phyloP scores from a whole-genome alignment of 2,113 vertebrate species.

The Microtus pennsylvanicus region DNA sequence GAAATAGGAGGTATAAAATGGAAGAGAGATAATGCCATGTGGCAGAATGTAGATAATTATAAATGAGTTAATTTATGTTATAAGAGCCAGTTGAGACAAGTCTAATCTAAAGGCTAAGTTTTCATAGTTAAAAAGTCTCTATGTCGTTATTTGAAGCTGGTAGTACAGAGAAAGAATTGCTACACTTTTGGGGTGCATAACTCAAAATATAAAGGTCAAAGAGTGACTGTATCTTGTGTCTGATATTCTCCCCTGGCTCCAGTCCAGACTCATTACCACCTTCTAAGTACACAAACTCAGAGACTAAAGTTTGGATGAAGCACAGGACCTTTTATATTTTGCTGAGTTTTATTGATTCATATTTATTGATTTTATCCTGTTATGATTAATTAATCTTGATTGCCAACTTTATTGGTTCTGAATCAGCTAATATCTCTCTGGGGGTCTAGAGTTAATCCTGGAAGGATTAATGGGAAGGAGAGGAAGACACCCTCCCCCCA shows the following conservation, averaged over 20 bases:
- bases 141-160: neutral
- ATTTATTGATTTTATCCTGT: neutral
- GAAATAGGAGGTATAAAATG: neutral
- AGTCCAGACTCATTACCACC: neutral
- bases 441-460: neutral
- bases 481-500: neutral
- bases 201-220: neutral
- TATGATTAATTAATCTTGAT: neutral
- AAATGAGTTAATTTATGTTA: neutral
- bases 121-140: neutral
- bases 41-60: neutral
- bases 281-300: neutral
- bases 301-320: neutral
- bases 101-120: neutral
- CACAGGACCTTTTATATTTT: neutral
- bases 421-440: neutral
- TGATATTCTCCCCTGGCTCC: neutral
- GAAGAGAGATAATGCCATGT: neutral
- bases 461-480: neutral
- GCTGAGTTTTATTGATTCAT: neutral
- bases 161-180: neutral
- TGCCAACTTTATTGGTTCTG: neutral
- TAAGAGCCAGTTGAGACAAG: neutral
- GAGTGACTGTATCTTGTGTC: neutral
- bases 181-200: neutral